Conservation (phyloP, 2,797 vertebrate species). For the Zenarchopterus dispar region DNA sequence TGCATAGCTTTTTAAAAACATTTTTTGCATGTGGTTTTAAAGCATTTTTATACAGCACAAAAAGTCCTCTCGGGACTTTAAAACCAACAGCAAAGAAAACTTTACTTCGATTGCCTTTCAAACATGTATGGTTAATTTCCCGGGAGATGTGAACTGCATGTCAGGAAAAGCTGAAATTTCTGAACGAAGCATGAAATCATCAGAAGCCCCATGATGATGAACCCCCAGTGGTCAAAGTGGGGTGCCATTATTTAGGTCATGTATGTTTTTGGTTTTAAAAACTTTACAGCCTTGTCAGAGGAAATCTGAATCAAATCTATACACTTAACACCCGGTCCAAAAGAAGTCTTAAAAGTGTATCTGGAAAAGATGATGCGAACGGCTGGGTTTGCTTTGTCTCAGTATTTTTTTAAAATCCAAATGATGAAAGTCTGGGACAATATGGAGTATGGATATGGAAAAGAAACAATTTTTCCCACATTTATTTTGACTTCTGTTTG, state of each 20-base stretch:
- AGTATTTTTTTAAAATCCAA: too few relatives aligned
- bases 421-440: too few relatives aligned
- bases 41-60: background rate
- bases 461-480: too few relatives aligned
- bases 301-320: too few relatives aligned
- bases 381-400: too few relatives aligned
- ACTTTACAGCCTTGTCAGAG: too few relatives aligned
- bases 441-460: too few relatives aligned
- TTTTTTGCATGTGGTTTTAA: constrained; percentile 33
- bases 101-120: constrained; percentile 24
- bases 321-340: too few relatives aligned
- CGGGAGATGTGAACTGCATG: constrained; percentile 35
- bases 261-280: background rate
- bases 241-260: constrained; percentile 12
- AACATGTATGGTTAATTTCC: constrained; percentile 45
- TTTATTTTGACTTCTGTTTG: too few relatives aligned
- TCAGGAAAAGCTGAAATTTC: constrained; percentile 29
- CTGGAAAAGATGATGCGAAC: too few relatives aligned
- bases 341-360: too few relatives aligned
- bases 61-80: background rate
- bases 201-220: constrained; percentile 5
- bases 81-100: constrained; percentile 6
- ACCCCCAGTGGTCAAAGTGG: constrained; percentile 13
- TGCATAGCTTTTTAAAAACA: constrained; percentile 13
- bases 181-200: constrained; percentile 14